Evolutionary conservation across 2,888 invertebrate genomes (phyloP).

Genomic region (Ormyrus labotus): DNA sequence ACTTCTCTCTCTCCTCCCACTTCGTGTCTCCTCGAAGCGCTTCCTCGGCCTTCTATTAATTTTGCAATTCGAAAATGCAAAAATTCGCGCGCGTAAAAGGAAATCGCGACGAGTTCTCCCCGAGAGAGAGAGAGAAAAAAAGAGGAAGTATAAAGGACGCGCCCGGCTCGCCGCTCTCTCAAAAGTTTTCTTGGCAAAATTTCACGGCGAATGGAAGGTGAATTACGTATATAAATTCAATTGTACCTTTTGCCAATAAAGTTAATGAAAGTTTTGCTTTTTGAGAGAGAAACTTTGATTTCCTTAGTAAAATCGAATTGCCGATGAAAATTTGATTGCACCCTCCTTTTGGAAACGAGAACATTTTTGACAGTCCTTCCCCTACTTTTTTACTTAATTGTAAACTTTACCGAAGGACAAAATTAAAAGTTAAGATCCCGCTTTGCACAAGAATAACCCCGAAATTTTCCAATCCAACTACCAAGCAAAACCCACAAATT

Average conservation of each 20-base stretch:
- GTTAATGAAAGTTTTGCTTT: constrained; percentile 37
- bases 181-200: constrained; percentile 17
- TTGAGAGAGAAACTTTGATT: constrained; percentile 19
- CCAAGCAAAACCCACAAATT: background rate
- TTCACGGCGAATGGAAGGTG: background rate
- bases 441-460: too few species aligned
- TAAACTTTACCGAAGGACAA: too few species aligned
- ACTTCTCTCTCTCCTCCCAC: constrained; percentile 2
- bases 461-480: too few species aligned
- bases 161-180: too few species aligned
- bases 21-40: background rate
- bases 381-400: too few species aligned
- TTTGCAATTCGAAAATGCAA: too few species aligned
- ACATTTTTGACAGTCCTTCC: too few species aligned
- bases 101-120: too few species aligned
- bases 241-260: constrained; percentile 10
- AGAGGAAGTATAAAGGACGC: background rate
- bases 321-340: background rate
- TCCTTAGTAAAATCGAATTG: background rate
- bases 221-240: constrained; percentile 23
- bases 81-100: too few species aligned
- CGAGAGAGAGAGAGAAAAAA: too few species aligned
- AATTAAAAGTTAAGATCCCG: too few species aligned
- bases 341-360: background rate
- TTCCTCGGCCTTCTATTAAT: background rate